phyloP scores from a whole-genome alignment of 1,140 invertebrate genomes.

The Nasonia vitripennis region DNA sequence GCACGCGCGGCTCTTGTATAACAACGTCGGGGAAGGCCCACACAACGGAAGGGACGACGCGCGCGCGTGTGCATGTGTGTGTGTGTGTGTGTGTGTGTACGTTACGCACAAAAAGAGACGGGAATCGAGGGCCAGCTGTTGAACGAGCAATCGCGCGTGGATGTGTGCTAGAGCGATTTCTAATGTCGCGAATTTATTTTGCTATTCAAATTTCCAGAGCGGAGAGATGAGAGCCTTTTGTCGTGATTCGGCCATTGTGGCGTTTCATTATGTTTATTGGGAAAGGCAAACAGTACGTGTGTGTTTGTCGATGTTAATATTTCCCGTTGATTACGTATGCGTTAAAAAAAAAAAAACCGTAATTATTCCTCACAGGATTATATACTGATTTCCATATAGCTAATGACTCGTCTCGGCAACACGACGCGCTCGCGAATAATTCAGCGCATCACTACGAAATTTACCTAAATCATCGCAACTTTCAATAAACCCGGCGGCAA shows the following conservation, averaged over 20 bases:
- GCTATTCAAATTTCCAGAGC: slow-evolving; percentile 17
- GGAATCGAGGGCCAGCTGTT: slow-evolving; percentile 44
- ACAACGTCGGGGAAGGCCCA: slow-evolving; percentile 19
- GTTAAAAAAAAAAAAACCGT: no score
- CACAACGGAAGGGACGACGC: background rate
- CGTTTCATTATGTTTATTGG: slow-evolving; percentile 10
- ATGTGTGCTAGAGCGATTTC: slow-evolving; percentile 19
- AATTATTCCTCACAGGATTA: no score
- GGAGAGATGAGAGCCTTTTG: background rate
- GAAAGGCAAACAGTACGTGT: background rate
- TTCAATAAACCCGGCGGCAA: background rate
- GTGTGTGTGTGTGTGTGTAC: background rate
- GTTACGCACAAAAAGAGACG: background rate
- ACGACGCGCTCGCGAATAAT: background rate
- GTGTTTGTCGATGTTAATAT: no score
- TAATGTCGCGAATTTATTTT: slow-evolving; percentile 30
- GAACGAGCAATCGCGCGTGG: background rate
- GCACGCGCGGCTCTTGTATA: slow-evolving; percentile 42
- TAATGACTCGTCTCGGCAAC: slow-evolving; percentile 10
- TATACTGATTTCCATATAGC: no score
- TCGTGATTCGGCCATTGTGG: background rate
- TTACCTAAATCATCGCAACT: background rate
- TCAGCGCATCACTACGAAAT: background rate
- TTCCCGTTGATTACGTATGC: no score
- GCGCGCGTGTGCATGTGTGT: background rate